Conservation (phyloP, 2,888 invertebrate genomes). For the Silvanus unidentatus region DNA sequence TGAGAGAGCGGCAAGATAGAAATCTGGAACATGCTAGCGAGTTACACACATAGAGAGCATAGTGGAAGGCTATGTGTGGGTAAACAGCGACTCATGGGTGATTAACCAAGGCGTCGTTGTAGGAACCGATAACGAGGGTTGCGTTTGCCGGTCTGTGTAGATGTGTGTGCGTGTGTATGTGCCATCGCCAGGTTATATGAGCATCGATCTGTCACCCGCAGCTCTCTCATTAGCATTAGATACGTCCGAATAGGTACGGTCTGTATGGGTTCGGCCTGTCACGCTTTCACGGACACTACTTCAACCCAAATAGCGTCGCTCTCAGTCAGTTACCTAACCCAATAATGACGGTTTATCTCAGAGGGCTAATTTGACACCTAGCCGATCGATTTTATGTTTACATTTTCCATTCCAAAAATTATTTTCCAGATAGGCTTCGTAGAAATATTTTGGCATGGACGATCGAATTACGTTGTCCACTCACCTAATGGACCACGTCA, state of each 20-base stretch:
- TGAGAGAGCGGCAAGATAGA: background rate
- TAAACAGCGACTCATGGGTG: slow-evolving; percentile 29
- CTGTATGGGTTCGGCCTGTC: slow-evolving; percentile 6
- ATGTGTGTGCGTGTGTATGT: background rate
- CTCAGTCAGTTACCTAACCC: slow-evolving; percentile 6
- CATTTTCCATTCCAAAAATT: too few species aligned
- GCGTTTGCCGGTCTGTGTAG: slow-evolving; percentile 16
- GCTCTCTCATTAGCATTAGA: slow-evolving; percentile 14
- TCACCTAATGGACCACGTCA: too few species aligned
- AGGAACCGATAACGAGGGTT: slow-evolving; percentile 37
- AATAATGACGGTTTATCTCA: slow-evolving; percentile 10
- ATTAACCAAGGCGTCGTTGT: slow-evolving; percentile 33
- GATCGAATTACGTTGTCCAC: too few species aligned
- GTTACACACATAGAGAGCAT: slow-evolving; percentile 15
- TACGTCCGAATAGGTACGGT: slow-evolving; percentile 6
- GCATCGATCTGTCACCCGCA: slow-evolving; percentile 34
- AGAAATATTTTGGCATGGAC: too few species aligned
- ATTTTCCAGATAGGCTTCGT: too few species aligned
- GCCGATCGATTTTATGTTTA: background rate
- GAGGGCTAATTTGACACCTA: slow-evolving; percentile 1
- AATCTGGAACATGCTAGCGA: slow-evolving; percentile 9
- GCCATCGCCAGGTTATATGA: slow-evolving; percentile 23
- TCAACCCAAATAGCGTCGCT: slow-evolving; percentile 7
- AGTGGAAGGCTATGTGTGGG: slow-evolving; percentile 11
- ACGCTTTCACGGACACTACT: slow-evolving; percentile 5